Base-by-base conservation (phyloP, 2,113 vertebrate genomes). In the Anolis carolinensis region DNA sequence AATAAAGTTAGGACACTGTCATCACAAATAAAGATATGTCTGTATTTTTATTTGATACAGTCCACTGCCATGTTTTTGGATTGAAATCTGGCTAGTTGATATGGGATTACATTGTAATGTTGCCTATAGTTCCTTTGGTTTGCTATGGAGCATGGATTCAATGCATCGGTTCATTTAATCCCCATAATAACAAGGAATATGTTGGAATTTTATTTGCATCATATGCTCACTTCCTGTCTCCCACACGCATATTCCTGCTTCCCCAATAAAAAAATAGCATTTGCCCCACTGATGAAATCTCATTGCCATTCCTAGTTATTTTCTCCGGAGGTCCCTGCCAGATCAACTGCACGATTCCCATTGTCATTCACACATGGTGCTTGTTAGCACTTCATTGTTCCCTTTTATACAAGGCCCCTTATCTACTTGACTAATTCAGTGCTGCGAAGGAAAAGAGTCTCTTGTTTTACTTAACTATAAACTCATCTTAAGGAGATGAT, bases 321-420 rank as follows among this genome's bases (percentile, higher is more conserved):
- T 92, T 93, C 95, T 92, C 95, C 89, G 81, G 70, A 77, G 93
- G 91, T 92, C 94, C 87, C 93, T 92, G 87, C 67, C 68, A 86
- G 89, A 86, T 91, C 92, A 92, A 89, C 92, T 92, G 93, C 94
- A 83, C 87, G 94, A 21, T 92, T 92, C 86, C 93, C 89, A 91
- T 95, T 95, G 93, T 88, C 89, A 91, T 72, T 77, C 93, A 95
- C 96, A 96, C 90, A 92, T 96, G 96, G 92, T 96, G 90, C 94
- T 95, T 90, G 87, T 96, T 97, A 96, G 92, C 94, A 95, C 95
- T 95, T 95, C 91, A 88, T 93, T 93, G 93, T 90, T 95, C 86
- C 75, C 63, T 88, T 44, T 44, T 92, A 92, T 93, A 91, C 93
- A 88, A 93, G 92, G 93, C 82, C 0, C 44, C 93, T 93, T 93